phyloP scores from a whole-genome alignment of 2,797 vertebrate species.

The Mionectes olivaceus region DNA sequence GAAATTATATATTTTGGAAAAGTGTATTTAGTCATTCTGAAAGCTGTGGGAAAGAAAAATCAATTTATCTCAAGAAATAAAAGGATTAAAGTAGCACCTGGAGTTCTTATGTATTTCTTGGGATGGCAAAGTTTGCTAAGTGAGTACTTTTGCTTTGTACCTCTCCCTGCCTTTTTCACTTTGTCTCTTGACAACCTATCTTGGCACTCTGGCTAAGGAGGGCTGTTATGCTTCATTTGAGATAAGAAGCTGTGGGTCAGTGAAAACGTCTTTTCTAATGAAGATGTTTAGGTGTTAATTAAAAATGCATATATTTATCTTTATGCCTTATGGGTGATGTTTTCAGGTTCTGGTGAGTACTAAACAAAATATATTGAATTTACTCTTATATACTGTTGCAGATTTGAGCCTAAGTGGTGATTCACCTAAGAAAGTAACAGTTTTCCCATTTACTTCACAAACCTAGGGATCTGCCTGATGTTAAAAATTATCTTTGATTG shows the following conservation, averaged over 20 bases:
- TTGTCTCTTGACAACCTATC: background rate
- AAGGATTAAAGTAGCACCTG: background rate
- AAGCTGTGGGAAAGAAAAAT: background rate
- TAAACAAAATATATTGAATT: background rate
- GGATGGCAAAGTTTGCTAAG: background rate
- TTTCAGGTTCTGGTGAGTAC: background rate
- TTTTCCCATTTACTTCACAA: background rate
- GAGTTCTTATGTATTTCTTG: background rate
- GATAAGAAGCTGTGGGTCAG: background rate
- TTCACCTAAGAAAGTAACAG: background rate
- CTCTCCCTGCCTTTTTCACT: background rate
- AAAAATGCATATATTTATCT: background rate
- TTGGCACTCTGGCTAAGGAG: background rate
- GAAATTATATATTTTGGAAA: background rate
- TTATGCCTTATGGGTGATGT: background rate
- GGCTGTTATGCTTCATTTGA: background rate
- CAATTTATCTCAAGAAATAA: background rate
- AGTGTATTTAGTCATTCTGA: background rate
- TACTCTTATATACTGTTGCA: background rate
- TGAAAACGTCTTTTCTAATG: background rate
- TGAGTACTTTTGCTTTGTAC: background rate
- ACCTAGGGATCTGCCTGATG: background rate
- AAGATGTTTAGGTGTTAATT: background rate
- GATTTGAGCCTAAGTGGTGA: background rate
- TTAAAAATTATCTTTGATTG: background rate